Conservation (phyloP, 1,140 invertebrate species). For the Pseudomyrmex flavicornis region DNA sequence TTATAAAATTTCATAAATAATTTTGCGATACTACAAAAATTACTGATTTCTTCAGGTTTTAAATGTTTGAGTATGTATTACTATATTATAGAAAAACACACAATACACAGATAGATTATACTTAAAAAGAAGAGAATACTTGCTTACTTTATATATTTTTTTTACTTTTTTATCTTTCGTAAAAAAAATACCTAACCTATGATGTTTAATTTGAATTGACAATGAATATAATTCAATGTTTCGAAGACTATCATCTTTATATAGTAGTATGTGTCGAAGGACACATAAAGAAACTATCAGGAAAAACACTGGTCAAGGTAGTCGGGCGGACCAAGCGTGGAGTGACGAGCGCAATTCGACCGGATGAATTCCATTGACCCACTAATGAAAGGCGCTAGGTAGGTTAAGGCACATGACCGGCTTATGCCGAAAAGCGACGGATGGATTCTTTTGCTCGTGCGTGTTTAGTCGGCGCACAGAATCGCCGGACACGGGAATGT, state of each 20-base stretch:
- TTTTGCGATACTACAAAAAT: too few relatives aligned
- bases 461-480: neutral
- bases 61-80: too few relatives aligned
- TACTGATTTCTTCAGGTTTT: too few relatives aligned
- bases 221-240: neutral
- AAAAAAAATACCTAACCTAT: neutral
- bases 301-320: neutral
- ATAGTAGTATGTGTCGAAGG: too few relatives aligned
- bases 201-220: too few relatives aligned
- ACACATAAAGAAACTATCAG: neutral
- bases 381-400: conserved; percentile 75
- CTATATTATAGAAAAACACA: too few relatives aligned
- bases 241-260: too few relatives aligned
- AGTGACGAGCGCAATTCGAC: conserved; percentile 66
- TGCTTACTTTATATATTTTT: neutral
- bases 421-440: conserved; percentile 74
- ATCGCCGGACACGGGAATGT: conserved; percentile 17
- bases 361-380: conserved; percentile 83
- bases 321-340: conserved; percentile 64
- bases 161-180: too few relatives aligned
- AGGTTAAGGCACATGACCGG: conserved; percentile 73
- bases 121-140: too few relatives aligned
- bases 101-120: too few relatives aligned
- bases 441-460: neutral
- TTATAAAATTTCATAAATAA: too few relatives aligned